Percentiles rank a stretch among this genome's conserved stretches.
Conservation (phyloP, 1,140 invertebrate species). For the Leucophenga varia region DNA sequence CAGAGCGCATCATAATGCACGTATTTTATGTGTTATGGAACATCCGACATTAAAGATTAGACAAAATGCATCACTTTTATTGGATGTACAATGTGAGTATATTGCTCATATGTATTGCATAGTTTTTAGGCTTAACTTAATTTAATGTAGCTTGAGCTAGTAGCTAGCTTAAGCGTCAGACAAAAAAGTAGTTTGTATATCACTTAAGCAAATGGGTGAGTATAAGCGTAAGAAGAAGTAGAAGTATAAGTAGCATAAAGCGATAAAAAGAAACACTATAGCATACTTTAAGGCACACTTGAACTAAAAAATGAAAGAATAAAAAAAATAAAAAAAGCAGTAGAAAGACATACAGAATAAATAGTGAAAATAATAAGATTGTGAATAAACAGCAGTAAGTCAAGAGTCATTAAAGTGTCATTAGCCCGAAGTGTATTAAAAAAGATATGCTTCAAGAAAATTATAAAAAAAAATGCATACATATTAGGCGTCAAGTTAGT, state of each 20-base stretch:
- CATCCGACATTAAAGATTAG: conserved; percentile 68
- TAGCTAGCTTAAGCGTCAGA: no score
- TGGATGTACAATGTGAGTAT: conserved; percentile 81
- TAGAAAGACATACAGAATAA: conserved; percentile 1
- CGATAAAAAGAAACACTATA: no score
- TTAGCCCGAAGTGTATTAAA: conserved; percentile 9
- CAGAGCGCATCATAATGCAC: conserved; percentile 73
- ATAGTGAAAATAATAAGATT: background rate
- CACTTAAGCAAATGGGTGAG: no score
- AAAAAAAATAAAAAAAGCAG: background rate
- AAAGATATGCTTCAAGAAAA: no score
- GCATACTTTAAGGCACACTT: no score
- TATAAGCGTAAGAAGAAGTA: no score
- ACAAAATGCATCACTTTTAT: conserved; percentile 70
- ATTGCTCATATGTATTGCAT: background rate
- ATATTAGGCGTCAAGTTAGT: no score
- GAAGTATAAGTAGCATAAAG: no score
- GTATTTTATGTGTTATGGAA: conserved; percentile 71
- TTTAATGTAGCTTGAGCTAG: no score
- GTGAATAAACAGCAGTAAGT: conserved; percentile 1
- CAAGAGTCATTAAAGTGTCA: conserved; percentile 19
- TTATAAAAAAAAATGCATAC: no score
- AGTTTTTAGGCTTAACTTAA: background rate
- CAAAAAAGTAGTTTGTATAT: no score
- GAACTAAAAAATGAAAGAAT: background rate